These are phyloP conservation scores for Drosophila rellima DNA, from an alignment of 2,888 invertebrate genomes.

Conservation along the genomic window DNA sequence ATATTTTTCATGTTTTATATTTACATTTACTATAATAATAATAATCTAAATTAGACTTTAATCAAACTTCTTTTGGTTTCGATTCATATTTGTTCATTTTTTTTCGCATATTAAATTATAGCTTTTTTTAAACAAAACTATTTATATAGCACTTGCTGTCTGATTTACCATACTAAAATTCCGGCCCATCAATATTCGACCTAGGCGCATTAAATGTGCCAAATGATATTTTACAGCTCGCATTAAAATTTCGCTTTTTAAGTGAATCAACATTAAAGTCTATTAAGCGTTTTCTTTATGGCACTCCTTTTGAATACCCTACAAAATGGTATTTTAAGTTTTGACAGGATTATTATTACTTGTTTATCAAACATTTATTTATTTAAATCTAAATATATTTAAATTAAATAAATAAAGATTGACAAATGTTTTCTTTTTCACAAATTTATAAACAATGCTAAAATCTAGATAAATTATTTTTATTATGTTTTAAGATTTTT, in stretches of 20 bases:
- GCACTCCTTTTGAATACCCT: conserved; percentile 18
- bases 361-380: not conserved
- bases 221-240: conserved; percentile 62
- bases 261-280: conserved; percentile 59
- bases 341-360: not conserved
- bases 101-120: conserved; percentile 6
- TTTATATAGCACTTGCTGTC: conserved; percentile 36
- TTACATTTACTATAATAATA: not conserved
- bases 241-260: conserved; percentile 51
- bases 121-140: conserved; percentile 13
- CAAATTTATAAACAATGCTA: not conserved
- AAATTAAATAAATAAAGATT: too few species aligned
- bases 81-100: not conserved
- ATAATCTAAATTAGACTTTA: not conserved
- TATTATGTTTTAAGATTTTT: too few species aligned
- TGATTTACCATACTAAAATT: conserved; percentile 5
- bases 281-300: conserved; percentile 52
- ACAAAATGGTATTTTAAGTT: not conserved
- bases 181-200: conserved; percentile 23
- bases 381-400: not conserved
- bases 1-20: too few species aligned
- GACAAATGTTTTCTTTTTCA: not conserved
- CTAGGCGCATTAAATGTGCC: conserved; percentile 44
- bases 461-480: not conserved
- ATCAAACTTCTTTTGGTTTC: not conserved